Percentiles rank a stretch among this genome's conserved stretches.
These are phyloP conservation scores for Tupiocoris notatus DNA, from an alignment of 2,888 invertebrate genomes.

Conservation along the genomic window DNA sequence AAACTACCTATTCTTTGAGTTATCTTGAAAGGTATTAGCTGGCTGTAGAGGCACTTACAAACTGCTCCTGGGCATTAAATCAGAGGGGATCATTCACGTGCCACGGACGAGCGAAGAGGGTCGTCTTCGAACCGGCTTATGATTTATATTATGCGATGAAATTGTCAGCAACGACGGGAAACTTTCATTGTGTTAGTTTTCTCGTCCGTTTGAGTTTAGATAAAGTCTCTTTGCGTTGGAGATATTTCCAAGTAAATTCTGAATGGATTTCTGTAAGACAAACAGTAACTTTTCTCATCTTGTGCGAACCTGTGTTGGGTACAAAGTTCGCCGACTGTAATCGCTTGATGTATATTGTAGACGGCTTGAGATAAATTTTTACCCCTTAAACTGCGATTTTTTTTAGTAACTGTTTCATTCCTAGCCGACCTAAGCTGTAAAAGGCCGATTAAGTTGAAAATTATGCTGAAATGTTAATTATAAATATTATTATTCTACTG, in stretches of 20 bases:
- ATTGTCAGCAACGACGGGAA: not conserved
- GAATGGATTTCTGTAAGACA: not conserved
- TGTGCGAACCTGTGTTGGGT: not conserved
- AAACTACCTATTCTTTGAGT: not conserved
- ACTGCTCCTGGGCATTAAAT: not conserved
- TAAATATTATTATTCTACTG: too few species aligned
- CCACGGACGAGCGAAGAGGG: too few species aligned
- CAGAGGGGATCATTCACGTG: not conserved
- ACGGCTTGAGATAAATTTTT: too few species aligned
- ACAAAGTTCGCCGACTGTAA: too few species aligned
- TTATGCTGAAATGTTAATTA: too few species aligned
- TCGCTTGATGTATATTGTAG: too few species aligned
- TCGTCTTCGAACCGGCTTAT: not conserved
- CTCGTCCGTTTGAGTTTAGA: not conserved
- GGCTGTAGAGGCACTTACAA: not conserved
- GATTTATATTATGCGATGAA: not conserved
- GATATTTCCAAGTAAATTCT: not conserved
- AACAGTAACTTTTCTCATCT: not conserved
- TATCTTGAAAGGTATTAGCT: not conserved
- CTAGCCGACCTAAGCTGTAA: too few species aligned
- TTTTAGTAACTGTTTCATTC: too few species aligned
- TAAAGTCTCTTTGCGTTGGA: not conserved
- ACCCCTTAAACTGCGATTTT: too few species aligned
- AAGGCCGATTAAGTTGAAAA: too few species aligned
- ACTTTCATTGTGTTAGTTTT: not conserved